Base-by-base conservation (phyloP, 2,888 invertebrate genomes). In the Trachelus iudaicus region DNA sequence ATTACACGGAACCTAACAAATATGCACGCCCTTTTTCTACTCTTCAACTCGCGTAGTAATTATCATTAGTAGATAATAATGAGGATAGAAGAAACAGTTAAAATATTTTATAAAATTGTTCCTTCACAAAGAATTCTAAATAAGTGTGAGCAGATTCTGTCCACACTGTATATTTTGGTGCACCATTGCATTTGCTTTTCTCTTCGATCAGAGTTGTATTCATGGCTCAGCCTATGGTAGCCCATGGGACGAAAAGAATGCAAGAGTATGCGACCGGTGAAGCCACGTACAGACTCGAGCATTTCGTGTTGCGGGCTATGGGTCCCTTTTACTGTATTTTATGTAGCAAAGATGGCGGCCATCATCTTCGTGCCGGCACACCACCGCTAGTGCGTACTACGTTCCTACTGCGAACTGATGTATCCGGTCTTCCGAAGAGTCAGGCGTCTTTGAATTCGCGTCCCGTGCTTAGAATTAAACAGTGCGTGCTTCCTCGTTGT, bases 341-440 rank as follows among this genome's bases (percentile, higher is more conserved):
- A 71, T 71, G 71, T 12, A 34, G 33, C 71, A 71, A 71, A 71
- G 71, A 71, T 71, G 71, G 71, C 71, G 12, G 31, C 71, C 31
- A 31, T 31, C 34, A 31, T 71, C 31, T 34, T 33, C 71, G 71
- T 71, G 34, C 71, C 71, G 71, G 71, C 71, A 71, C 71, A 34
- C 12, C 34, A 34, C 71, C 31, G 71, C 71, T 71, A 31, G 71
- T 71, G 31, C 71, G 33, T 34, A 34, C 34, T 71, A 71, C 71
- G 71, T n/a, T 71, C 9, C 23, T 56, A 56, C 56, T 56, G 23
- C 2, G 56, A 56, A 23, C 9, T 56, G 56, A 56, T 56, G 56
- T 56, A 56, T 56, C 9, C 56, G 56, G 23, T 23, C 56, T 56
- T 56, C 15, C 56, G 23, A 56, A 56, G 9, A 56, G 23, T 56